Evolutionary conservation across 92 coral and sea anemone species (phyloP).

Genomic region (Desmophyllum pertusum): DNA sequence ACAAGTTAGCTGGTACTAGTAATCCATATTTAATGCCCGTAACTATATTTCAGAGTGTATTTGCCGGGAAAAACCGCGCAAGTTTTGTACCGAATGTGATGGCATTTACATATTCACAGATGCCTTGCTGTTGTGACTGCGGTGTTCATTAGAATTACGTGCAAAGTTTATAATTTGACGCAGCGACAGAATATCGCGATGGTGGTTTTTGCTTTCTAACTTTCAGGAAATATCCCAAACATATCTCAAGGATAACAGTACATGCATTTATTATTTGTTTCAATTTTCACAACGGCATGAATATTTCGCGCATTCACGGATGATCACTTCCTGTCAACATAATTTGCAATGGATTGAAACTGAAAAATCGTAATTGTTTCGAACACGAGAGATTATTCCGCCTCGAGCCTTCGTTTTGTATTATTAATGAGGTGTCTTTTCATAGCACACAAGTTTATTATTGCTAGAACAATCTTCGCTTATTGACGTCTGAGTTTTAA

Average conservation of each 20-base stretch:
- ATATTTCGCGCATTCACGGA: neutral
- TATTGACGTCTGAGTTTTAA: neutral
- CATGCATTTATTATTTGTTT: neutral
- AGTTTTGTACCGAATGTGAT: slow-evolving; percentile 7
- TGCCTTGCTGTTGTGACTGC: neutral
- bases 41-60: neutral
- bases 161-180: neutral
- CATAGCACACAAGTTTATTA: neutral
- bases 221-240: neutral
- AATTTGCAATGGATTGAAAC: slow-evolving; percentile 2
- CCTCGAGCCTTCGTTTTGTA: neutral
- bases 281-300: neutral
- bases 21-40: neutral
- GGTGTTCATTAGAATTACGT: too few relatives aligned
- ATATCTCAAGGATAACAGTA: neutral
- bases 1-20: neutral
- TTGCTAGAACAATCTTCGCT: neutral
- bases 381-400: neutral
- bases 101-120: slow-evolving; percentile 23
- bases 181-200: neutral
- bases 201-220: neutral
- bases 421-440: too few relatives aligned
- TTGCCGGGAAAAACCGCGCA: slow-evolving; percentile 13
- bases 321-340: slow-evolving; percentile 2
- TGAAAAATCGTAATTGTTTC: slow-evolving; percentile 3